Conservation (phyloP, 2,113 vertebrate species). For the Peromyscus polionotus region DNA sequence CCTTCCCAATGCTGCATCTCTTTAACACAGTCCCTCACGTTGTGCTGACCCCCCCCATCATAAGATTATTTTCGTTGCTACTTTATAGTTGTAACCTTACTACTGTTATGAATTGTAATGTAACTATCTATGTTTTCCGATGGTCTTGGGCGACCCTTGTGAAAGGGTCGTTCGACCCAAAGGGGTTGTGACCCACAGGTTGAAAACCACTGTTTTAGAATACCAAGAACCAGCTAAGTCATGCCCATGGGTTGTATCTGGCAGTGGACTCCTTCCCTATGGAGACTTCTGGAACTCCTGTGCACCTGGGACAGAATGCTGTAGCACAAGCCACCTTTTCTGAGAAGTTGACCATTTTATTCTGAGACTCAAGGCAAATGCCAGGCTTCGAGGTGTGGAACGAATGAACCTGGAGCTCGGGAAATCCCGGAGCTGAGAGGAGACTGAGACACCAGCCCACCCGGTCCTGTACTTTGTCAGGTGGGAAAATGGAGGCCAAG, state of each 20-base stretch:
- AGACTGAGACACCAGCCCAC: neutral
- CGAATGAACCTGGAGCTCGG: neutral
- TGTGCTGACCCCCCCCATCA: neutral
- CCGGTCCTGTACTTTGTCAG: neutral
- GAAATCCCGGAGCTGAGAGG: neutral
- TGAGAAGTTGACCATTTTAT: neutral
- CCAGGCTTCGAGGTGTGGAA: neutral
- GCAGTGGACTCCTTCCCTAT: rapidly evolving
- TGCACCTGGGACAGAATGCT: neutral
- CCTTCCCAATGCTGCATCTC: too few species aligned
- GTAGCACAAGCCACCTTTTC: neutral
- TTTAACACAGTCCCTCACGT: neutral
- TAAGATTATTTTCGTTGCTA: neutral
- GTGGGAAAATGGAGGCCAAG: neutral
- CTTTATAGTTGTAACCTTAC: neutral
- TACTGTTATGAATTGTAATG: neutral
- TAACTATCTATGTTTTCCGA: neutral
- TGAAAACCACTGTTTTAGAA: conserved; percentile 18
- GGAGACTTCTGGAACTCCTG: neutral
- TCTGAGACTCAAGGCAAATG: neutral
- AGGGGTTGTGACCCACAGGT: neutral
- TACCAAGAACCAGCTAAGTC: neutral
- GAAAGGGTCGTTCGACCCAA: neutral
- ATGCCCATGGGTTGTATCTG: neutral
- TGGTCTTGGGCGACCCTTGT: neutral